A percentile compares a stretch with the other conserved stretches of the same genome.
Evolutionary conservation across 1,140 invertebrate genomes (phyloP).

Genomic region (Sarcophaga peregrina): DNA sequence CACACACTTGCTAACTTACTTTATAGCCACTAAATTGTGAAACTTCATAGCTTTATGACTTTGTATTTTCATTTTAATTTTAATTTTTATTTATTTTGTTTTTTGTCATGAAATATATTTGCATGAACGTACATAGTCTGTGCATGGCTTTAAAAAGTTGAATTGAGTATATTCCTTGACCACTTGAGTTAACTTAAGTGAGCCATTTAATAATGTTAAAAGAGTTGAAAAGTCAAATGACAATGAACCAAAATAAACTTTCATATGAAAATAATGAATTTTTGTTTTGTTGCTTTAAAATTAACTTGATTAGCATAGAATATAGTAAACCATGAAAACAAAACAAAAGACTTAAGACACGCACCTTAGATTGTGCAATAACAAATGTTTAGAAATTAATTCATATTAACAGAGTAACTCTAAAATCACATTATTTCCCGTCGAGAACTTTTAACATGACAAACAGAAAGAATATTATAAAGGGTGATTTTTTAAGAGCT

Average conservation of each 20-base stretch:
- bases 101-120: neutral
- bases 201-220: constrained; percentile 18
- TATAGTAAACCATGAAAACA: neutral
- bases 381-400: neutral
- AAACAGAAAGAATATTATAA: too few species aligned
- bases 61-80: neutral
- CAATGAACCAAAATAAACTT: neutral
- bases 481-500: too few species aligned
- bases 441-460: too few species aligned
- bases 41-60: neutral
- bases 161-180: neutral
- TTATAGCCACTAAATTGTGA: neutral
- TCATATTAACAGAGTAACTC: neutral
- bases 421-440: neutral
- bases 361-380: neutral
- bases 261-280: too few species aligned
- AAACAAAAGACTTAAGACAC: constrained; percentile 33
- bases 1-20: neutral
- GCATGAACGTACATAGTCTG: neutral
- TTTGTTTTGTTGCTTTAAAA: too few species aligned
- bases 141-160: neutral
- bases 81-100: too few species aligned
- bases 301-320: too few species aligned
- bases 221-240: neutral
- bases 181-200: neutral